Evolutionary conservation across 2,888 invertebrate species (phyloP).

Genomic region (Asteroscopus sphinx): DNA sequence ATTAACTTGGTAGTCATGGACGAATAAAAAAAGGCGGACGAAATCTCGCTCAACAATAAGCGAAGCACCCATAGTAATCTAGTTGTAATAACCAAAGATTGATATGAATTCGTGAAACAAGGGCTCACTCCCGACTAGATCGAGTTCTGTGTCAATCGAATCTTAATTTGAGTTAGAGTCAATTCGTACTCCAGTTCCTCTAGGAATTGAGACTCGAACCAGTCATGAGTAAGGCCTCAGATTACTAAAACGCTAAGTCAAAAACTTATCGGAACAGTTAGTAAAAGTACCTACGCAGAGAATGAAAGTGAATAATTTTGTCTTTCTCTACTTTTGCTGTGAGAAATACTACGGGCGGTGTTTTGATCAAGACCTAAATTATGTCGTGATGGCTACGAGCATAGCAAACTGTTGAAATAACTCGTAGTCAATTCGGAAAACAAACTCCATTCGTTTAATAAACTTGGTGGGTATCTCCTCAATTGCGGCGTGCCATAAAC

Average conservation of each 20-base stretch:
- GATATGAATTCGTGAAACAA: conserved; percentile 10
- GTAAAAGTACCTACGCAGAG: background rate
- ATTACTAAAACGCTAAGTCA: background rate
- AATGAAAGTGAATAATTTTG: conserved; percentile 3
- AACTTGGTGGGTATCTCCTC: conserved; percentile 51
- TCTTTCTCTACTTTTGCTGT: background rate
- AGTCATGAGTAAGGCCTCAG: no score
- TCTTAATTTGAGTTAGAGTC: no score
- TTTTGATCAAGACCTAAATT: conserved; percentile 16
- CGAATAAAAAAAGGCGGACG: no score
- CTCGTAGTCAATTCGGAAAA: conserved; percentile 17
- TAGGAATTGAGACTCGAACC: no score
- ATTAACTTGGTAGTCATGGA: no score
- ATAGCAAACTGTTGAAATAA: conserved; percentile 7
- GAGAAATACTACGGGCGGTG: background rate
- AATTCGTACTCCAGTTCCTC: no score
- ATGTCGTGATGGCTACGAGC: background rate
- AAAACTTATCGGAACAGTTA: background rate
- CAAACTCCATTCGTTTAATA: conserved; percentile 45
- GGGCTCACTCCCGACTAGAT: no score
- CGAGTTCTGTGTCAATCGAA: no score
- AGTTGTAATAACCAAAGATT: conserved; percentile 18
- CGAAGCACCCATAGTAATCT: no score
- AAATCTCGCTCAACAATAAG: no score
- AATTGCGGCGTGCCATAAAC: conserved; percentile 66